Evolutionary conservation across 2,797 vertebrate genomes (phyloP).

Genomic region (Typhlichthys subterraneus): DNA sequence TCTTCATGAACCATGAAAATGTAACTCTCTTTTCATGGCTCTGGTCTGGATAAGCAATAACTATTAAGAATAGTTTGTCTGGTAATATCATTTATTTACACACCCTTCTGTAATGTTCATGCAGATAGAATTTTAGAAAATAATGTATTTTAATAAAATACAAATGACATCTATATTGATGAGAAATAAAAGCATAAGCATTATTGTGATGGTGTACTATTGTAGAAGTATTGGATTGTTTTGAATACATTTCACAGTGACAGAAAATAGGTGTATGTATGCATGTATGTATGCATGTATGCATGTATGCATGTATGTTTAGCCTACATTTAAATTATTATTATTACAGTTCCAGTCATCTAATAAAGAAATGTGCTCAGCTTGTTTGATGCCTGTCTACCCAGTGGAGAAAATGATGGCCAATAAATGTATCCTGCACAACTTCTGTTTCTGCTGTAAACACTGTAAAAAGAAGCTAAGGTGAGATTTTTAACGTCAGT

Average conservation of each 20-base stretch:
- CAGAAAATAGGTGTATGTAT: background rate
- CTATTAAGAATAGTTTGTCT: too few species aligned
- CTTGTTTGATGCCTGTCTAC: slow-evolving; percentile 81
- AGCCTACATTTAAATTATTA: slow-evolving; percentile 33
- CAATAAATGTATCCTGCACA: slow-evolving; percentile 78
- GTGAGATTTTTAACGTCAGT: slow-evolving; percentile 68
- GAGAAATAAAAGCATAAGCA: background rate
- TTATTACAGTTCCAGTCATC: slow-evolving; percentile 69
- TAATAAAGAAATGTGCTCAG: slow-evolving; percentile 79
- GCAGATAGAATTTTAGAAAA: background rate
- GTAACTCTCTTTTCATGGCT: too few species aligned
- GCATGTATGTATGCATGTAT: too few species aligned
- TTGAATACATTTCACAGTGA: background rate
- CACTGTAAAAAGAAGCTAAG: slow-evolving; percentile 84
- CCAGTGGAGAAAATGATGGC: slow-evolving; percentile 78
- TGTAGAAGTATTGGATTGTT: background rate
- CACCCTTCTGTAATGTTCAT: too few species aligned
- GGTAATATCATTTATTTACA: too few species aligned
- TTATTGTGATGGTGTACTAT: background rate
- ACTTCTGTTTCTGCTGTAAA: slow-evolving; percentile 85
- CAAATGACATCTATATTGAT: background rate
- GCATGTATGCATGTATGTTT: background rate
- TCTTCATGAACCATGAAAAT: too few species aligned
- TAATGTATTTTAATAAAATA: background rate
- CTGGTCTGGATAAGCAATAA: too few species aligned